phyloP scores from a whole-genome alignment of 1,140 invertebrate species.

The Drosophila kepulauana region DNA sequence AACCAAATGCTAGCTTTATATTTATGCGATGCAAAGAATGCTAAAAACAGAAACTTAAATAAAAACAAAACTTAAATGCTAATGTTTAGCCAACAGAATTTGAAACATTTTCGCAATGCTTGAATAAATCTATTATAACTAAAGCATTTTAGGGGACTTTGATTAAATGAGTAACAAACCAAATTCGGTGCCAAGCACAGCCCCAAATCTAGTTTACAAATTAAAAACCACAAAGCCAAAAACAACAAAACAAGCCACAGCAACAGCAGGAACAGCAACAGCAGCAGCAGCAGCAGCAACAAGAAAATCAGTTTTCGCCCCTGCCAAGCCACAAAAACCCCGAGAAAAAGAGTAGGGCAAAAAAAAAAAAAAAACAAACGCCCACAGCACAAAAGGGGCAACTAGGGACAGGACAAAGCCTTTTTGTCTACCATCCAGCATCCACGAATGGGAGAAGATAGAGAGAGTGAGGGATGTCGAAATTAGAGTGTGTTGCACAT shows the following conservation, averaged over 20 bases:
- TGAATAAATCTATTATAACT: constrained; percentile 4
- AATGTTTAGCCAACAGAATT: too few relatives aligned
- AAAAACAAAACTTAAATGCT: too few relatives aligned
- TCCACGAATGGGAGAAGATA: background rate
- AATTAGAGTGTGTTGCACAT: constrained; percentile 64
- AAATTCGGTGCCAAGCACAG: constrained; percentile 29
- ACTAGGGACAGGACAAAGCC: constrained; percentile 15
- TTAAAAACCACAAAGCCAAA: constrained; percentile 64
- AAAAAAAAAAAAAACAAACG: constrained; percentile 24
- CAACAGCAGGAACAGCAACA: constrained; percentile 26
- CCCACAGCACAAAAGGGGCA: constrained; percentile 10
- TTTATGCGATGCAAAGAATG: too few relatives aligned
- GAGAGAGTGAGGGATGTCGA: constrained; percentile 17
- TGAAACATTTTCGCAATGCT: background rate
- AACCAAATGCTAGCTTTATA: too few relatives aligned
- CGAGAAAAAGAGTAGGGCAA: constrained; percentile 1
- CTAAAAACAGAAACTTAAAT: too few relatives aligned
- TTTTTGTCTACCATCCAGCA: constrained; percentile 54
- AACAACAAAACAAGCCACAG: constrained; percentile 52
- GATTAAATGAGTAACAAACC: constrained; percentile 68
- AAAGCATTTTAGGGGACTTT: constrained; percentile 38
- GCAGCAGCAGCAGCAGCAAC: constrained; percentile 40
- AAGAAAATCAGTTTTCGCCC: constrained; percentile 51
- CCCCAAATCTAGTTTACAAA: constrained; percentile 70
- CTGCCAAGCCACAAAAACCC: constrained; percentile 52